phyloP scores from a whole-genome alignment of 2,888 invertebrate genomes.

The Acholoe squamosa region DNA sequence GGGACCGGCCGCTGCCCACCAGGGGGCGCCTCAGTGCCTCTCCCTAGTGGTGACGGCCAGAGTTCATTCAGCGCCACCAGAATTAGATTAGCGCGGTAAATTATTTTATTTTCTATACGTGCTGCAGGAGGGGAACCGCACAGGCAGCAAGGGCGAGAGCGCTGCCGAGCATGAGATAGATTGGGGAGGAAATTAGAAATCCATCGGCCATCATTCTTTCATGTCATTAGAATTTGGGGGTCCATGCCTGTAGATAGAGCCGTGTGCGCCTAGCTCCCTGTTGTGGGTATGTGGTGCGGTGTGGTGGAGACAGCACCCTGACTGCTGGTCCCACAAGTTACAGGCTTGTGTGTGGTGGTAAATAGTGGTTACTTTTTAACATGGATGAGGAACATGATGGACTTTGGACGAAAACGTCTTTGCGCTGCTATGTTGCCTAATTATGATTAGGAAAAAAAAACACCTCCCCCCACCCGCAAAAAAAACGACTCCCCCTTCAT shows the following conservation, averaged over 20 bases:
- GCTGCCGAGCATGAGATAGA: slow-evolving; percentile 60
- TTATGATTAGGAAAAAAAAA: too few relatives aligned
- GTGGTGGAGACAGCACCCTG: not conserved
- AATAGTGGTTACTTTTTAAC: not conserved
- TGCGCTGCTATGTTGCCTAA: too few relatives aligned
- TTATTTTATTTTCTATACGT: slow-evolving; percentile 61
- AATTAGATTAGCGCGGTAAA: slow-evolving; percentile 61
- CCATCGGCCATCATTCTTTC: slow-evolving; percentile 59
- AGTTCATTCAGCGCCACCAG: slow-evolving; percentile 40
- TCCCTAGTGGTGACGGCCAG: slow-evolving; percentile 23
- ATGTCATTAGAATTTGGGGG: slow-evolving; percentile 53
- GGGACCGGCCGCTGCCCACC: slow-evolving; percentile 32
- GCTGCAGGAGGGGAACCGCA: not conserved
- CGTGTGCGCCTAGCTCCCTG: not conserved
- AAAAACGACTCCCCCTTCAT: too few relatives aligned
- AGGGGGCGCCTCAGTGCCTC: slow-evolving; percentile 15
- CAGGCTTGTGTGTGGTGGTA: not conserved
- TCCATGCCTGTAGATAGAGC: slow-evolving; percentile 12
- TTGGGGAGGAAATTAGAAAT: slow-evolving; percentile 61
- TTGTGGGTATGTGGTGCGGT: not conserved
- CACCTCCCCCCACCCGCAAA: too few relatives aligned
- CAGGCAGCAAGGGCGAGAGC: not conserved
- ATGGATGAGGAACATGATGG: too few relatives aligned
- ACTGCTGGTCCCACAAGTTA: not conserved
- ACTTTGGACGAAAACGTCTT: too few relatives aligned